A percentile compares a stretch with the other conserved stretches of the same genome.
phyloP scores from a whole-genome alignment of 2,888 invertebrate genomes.

The Leucophenga maculata region DNA sequence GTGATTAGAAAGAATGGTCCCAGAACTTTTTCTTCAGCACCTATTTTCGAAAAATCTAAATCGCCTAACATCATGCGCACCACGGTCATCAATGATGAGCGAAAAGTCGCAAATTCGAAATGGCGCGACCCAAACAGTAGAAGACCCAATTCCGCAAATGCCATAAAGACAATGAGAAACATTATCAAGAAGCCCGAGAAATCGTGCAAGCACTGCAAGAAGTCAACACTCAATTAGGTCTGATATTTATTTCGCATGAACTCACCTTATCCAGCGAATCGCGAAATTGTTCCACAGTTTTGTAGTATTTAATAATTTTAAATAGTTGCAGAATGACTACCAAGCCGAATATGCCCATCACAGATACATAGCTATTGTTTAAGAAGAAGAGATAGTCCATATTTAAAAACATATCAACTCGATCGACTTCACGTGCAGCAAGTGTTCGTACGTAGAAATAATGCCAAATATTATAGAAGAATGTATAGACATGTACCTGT shows the following conservation, averaged over 20 bases:
- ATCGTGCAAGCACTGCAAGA: not conserved
- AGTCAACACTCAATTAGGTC: not conserved
- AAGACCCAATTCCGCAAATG: not conserved
- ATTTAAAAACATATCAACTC: too few relatives aligned
- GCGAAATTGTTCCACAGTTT: not conserved
- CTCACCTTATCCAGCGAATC: not conserved
- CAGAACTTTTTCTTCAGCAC: constrained; percentile 78
- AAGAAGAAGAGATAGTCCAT: too few relatives aligned
- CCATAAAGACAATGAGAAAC: not conserved
- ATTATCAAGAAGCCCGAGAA: not conserved
- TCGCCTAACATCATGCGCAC: constrained; percentile 83
- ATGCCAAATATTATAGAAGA: constrained; percentile 5
- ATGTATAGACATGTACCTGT: not conserved
- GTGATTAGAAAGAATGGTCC: constrained; percentile 83
- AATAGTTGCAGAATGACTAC: not conserved
- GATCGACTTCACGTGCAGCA: too few relatives aligned
- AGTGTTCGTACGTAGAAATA: too few relatives aligned
- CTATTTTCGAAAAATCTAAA: constrained; percentile 80
- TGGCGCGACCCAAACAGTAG: not conserved
- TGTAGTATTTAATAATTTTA: not conserved
- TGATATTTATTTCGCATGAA: not conserved
- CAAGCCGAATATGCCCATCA: not conserved
- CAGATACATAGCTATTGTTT: too few relatives aligned
- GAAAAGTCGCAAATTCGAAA: constrained; percentile 78
- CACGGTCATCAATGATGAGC: constrained; percentile 75